Base-by-base conservation (phyloP, 2,113 vertebrate species). In the Furnarius figulus region DNA sequence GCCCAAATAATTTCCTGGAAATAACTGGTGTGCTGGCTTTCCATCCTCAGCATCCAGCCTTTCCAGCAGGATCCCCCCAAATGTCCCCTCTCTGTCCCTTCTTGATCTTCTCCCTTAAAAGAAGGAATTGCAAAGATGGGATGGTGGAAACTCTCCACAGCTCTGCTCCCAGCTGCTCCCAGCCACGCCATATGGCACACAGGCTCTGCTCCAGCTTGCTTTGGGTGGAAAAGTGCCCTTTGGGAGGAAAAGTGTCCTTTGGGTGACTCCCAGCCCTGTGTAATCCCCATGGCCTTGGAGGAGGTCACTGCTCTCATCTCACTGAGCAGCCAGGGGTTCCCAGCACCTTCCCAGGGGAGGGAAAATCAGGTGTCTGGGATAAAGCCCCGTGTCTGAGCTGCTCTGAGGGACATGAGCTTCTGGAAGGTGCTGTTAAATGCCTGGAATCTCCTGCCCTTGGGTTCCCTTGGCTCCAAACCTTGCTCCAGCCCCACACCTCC, bases 371-470 rank as follows among this genome's bases (percentile, higher is more conserved):
- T 65, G 4, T 42, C 16, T 5, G 21, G 42, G 74, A 49, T 28
- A 33, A 74, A 66, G 4, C 27, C 47, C 31, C 3, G 0, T 11
- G 6, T 56, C 74, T 77, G 74, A 90, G n/a, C 27, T 18, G 65
- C 30, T 27, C 55, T 27, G 65, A 70, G 65, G 65, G 44, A 73
- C 81, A 73, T 2, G 15, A 73, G 21, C 50, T 56, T 22, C 53
- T 0, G 0, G 33, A 44, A 85, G 20, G 8, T 19, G 70, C 35
- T 50, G 20, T 35, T 61, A 35, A 46, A 56, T 25, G 9, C 10
- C 40, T 14, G 39, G 4, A 19, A 44, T 16, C 47, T 73, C 68
- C 42, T 68, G 39, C 33, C 39, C 56, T 72, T 35, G 2, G 0
- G 17, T 8, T 77, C 30, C 9, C n/a, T 50, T 67, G 14, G 20